Percentiles rank a stretch among this genome's conserved stretches.
These are phyloP conservation scores for Leptoclinus maculatus DNA, from an alignment of 2,797 vertebrate genomes.

Conservation along the genomic window DNA sequence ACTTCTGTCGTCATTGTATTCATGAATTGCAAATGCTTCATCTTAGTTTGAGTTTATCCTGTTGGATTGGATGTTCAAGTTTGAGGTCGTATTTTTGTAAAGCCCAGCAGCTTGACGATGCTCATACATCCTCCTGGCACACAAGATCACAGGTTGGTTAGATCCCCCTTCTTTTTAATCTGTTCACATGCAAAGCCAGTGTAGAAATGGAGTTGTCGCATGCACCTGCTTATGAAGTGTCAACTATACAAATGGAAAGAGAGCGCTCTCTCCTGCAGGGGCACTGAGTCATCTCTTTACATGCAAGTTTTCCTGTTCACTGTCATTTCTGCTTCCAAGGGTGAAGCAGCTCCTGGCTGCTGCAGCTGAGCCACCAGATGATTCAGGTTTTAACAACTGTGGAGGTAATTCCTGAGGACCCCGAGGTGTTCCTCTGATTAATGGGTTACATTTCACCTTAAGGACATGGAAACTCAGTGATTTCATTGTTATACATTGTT, in stretches of 20 bases:
- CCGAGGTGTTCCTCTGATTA: neutral
- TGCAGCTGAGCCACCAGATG: neutral
- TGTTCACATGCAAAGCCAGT: constrained; percentile 6
- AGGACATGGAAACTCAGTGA: no score
- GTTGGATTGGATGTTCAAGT: neutral
- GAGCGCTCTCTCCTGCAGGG: constrained; percentile 8
- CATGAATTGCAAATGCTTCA: neutral
- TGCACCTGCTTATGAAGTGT: neutral
- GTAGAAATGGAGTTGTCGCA: neutral
- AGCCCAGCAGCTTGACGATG: neutral
- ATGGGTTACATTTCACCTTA: neutral
- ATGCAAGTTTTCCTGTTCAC: neutral
- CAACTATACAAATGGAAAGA: neutral
- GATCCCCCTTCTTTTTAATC: neutral
- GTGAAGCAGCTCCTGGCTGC: neutral
- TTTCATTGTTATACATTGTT: no score
- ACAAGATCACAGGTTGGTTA: neutral
- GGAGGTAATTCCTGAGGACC: neutral
- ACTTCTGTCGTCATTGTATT: neutral
- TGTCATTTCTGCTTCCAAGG: neutral
- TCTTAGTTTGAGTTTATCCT: neutral
- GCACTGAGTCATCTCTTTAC: constrained; percentile 10
- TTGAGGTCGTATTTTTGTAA: neutral
- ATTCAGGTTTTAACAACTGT: neutral
- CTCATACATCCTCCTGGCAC: neutral